These are phyloP conservation scores for Halcyon badia DNA, from an alignment of 2,797 vertebrate genomes.

Conservation along the genomic window DNA sequence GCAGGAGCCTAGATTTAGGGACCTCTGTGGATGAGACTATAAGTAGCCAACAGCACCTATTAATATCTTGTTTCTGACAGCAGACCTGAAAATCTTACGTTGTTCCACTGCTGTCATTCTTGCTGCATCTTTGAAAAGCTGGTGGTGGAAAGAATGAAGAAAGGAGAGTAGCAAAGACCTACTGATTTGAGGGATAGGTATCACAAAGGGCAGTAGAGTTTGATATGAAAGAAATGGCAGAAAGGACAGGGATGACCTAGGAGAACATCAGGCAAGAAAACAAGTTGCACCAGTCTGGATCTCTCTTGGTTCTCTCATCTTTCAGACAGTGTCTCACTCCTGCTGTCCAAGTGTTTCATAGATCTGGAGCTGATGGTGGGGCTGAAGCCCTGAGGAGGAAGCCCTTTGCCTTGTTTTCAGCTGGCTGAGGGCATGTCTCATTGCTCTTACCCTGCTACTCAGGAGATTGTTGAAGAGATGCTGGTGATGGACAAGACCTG, in stretches of 20 bases:
- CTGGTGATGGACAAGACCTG: not conserved
- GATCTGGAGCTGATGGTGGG: not conserved
- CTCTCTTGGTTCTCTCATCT: not conserved
- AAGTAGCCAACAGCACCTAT: rapidly evolving
- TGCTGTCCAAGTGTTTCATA: not conserved
- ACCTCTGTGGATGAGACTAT: not conserved
- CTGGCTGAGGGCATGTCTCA: not conserved
- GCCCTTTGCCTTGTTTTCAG: not conserved
- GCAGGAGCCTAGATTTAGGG: not conserved
- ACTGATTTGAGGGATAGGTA: not conserved
- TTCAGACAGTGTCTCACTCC: not conserved
- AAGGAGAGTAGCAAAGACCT: not conserved
- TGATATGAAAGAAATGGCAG: not conserved
- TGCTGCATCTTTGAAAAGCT: not conserved
- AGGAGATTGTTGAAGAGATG: not conserved
- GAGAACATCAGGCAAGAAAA: not conserved
- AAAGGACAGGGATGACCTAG: not conserved
- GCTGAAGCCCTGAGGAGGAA: not conserved
- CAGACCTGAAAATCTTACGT: not conserved
- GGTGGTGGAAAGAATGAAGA: not conserved
- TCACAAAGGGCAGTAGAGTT: not conserved
- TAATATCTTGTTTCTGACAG: not conserved
- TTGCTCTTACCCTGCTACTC: not conserved
- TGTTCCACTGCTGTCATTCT: not conserved
- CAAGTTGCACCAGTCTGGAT: not conserved